These are phyloP conservation scores for Papilio polytes DNA, from an alignment of 1,140 invertebrate species.

Conservation along the genomic window DNA sequence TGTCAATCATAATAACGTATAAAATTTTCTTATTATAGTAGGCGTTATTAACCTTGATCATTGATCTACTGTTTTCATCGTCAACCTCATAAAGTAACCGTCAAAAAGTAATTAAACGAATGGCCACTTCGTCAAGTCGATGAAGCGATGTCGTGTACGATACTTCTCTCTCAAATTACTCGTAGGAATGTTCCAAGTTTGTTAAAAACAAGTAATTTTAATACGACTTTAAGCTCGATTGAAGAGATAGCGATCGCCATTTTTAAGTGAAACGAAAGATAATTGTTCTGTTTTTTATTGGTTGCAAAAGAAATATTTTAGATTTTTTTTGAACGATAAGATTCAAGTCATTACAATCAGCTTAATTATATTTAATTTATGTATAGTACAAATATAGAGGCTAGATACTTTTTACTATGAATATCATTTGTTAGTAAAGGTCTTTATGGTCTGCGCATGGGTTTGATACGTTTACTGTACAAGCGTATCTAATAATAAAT, in stretches of 20 bases:
- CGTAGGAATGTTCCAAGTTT: background rate
- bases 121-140: conserved; percentile 45
- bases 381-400: background rate
- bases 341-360: background rate
- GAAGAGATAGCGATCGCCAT: conserved; percentile 17
- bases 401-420: background rate
- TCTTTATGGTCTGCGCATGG: background rate
- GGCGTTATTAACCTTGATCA: conserved; percentile 1
- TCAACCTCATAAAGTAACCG: conserved; percentile 51
- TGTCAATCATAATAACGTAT: conserved; percentile 22
- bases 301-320: background rate
- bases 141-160: conserved; percentile 48
- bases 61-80: conserved; percentile 6
- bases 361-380: background rate
- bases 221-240: conserved; percentile 6
- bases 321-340: background rate
- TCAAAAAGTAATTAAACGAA: conserved; percentile 54
- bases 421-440: background rate
- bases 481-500: conserved; percentile 5
- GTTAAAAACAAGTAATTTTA: background rate
- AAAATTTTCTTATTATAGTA: conserved; percentile 13
- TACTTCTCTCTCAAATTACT: conserved; percentile 35
- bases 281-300: conserved; percentile 11
- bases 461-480: background rate
- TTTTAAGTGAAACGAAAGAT: conserved; percentile 4